These are phyloP conservation scores for Melanotaenia maccullochi DNA, from an alignment of 2,797 vertebrate species.

Conservation along the genomic window DNA sequence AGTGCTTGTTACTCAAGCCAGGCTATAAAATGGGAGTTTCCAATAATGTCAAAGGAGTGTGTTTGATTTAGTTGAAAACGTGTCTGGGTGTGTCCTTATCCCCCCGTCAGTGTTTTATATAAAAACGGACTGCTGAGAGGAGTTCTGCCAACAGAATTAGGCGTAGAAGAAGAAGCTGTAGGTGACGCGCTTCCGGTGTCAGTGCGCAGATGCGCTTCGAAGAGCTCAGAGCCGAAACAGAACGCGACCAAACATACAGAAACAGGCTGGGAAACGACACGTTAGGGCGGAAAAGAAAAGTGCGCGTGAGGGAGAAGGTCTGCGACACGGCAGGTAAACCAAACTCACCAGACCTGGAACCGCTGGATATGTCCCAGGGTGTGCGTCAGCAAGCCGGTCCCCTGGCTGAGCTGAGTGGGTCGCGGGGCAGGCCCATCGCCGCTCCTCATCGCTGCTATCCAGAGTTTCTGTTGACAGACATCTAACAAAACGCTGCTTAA, in stretches of 20 bases:
- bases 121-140: too few species aligned
- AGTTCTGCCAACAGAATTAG: not conserved
- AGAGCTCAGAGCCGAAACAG: constrained; percentile 23
- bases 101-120: too few species aligned
- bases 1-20: too few species aligned
- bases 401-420: not conserved
- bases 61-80: too few species aligned
- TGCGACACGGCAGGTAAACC: constrained; percentile 72
- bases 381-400: not conserved
- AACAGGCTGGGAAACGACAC: constrained; percentile 76
- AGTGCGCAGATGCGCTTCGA: constrained; percentile 64
- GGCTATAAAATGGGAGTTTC: too few species aligned
- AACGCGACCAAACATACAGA: constrained; percentile 3
- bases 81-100: too few species aligned
- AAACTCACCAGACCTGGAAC: not conserved
- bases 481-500: not conserved
- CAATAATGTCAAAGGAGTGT: too few species aligned
- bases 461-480: not conserved
- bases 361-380: too few species aligned
- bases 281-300: constrained; percentile 69
- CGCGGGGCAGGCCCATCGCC: constrained; percentile 10
- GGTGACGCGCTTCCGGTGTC: constrained; percentile 31
- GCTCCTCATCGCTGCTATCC: constrained; percentile 11
- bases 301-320: constrained; percentile 47
- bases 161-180: constrained; percentile 29